Percentiles rank a stretch among this genome's conserved stretches.
Conservation (phyloP, 1,140 invertebrate species). For the Melanaphis sacchari region DNA sequence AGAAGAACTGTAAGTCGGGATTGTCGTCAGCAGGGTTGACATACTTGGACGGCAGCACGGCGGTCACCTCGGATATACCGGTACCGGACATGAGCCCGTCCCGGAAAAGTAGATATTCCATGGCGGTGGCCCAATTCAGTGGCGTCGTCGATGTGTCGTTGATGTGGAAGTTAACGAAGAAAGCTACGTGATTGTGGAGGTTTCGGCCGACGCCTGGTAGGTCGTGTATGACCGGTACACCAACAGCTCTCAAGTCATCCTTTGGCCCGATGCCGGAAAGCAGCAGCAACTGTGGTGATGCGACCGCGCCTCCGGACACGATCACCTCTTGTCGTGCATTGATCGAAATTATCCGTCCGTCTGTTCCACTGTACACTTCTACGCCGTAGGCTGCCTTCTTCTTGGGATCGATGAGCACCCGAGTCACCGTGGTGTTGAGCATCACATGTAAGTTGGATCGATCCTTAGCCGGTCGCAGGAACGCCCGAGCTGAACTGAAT, state of each 20-base stretch:
- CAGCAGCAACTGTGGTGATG: slow-evolving; percentile 83
- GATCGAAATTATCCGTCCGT: slow-evolving; percentile 68
- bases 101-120: slow-evolving; percentile 83
- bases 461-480: slow-evolving; percentile 73
- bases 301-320: slow-evolving; percentile 73
- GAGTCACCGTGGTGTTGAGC: slow-evolving; percentile 77
- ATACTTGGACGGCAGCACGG: slow-evolving; percentile 82
- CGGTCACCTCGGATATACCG: slow-evolving; percentile 83
- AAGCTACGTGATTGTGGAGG: slow-evolving; percentile 86
- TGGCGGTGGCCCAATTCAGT: slow-evolving; percentile 85
- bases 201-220: slow-evolving; percentile 87
- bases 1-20: slow-evolving; percentile 87
- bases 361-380: slow-evolving; percentile 68
- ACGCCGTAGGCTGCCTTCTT: slow-evolving; percentile 74
- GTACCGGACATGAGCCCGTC: slow-evolving; percentile 86
- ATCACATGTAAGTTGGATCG: slow-evolving; percentile 80
- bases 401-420: slow-evolving; percentile 74
- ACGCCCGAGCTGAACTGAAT: slow-evolving; percentile 75
- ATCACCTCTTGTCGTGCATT: slow-evolving; percentile 74
- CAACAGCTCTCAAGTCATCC: slow-evolving; percentile 72
- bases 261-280: slow-evolving; percentile 83
- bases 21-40: slow-evolving; percentile 76
- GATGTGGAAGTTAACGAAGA: slow-evolving; percentile 78
- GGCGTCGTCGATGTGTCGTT: slow-evolving; percentile 83
- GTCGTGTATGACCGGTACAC: slow-evolving; percentile 74